A percentile compares a stretch with the other conserved stretches of the same genome.
These are phyloP conservation scores for Todiramphus saurophagus DNA, from an alignment of 2,113 vertebrate species.

Conservation along the genomic window DNA sequence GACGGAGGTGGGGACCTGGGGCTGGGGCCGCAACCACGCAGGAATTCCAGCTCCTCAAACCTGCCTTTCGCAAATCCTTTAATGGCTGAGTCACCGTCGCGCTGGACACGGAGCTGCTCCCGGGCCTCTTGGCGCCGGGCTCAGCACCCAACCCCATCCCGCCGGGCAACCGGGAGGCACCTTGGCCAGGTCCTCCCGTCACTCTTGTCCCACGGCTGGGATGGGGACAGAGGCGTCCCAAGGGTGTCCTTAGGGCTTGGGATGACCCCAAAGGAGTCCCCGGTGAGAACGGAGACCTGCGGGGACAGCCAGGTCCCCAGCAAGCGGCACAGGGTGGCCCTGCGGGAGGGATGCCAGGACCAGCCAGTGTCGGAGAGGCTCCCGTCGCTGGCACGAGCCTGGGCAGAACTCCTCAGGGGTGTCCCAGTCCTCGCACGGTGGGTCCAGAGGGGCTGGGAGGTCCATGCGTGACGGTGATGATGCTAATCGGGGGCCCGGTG, in stretches of 20 bases:
- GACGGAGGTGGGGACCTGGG: not conserved
- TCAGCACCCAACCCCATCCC: rapidly evolving
- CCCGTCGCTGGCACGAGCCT: not conserved
- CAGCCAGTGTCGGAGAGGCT: not conserved
- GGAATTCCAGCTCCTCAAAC: not conserved
- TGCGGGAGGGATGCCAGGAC: not conserved
- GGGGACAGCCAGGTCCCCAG: not conserved
- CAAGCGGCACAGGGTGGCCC: not conserved
- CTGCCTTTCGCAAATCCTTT: conserved; percentile 29
- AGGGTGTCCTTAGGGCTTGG: not conserved
- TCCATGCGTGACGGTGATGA: rapidly evolving
- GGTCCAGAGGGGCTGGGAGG: not conserved
- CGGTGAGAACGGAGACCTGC: not conserved
- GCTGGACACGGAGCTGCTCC: not conserved
- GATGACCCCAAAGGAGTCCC: not conserved
- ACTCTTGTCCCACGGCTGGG: rapidly evolving
- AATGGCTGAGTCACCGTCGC: not conserved
- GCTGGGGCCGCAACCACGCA: not conserved
- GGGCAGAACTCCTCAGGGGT: not conserved
- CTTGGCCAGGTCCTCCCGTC: not conserved
- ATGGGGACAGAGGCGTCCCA: not conserved
- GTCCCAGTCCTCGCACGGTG: not conserved
- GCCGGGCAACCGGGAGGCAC: not conserved
- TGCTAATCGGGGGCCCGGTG: not conserved
- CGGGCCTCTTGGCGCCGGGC: rapidly evolving